Base-by-base conservation (phyloP, 53 echinoderm and acorn worm species). In the Astropecten irregularis region DNA sequence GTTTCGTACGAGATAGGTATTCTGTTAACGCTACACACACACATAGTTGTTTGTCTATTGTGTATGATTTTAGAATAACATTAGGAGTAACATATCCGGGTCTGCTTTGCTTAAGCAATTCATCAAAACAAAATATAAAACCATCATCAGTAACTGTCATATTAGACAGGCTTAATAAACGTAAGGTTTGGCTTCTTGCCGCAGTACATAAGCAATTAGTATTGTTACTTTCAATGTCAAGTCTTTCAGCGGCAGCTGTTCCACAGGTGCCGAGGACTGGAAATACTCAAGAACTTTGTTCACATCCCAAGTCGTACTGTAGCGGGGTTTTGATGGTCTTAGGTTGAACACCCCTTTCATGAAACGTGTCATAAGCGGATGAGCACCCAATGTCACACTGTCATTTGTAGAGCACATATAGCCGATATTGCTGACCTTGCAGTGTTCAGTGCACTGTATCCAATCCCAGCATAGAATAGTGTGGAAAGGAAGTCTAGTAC, bases 401-500 rank as follows among this genome's bases (percentile, higher is more conserved):
- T n/a, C n/a, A n/a, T n/a, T n/a, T n/a, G n/a, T n/a, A n/a, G n/a
- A n/a, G n/a, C n/a, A n/a, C n/a, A 84, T n/a, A n/a, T 28, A 9
- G 70, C 84, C 30, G 72, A 84, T 27, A 84, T 29, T 49, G 73
- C 68, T 11, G 79, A 77, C 42, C 87, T 49, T 23, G n/a, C n/a
- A n/a, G n/a, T n/a, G n/a, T n/a, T n/a, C n/a, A n/a, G n/a, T n/a
- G n/a, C n/a, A n/a, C n/a, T n/a, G n/a, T n/a, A n/a, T n/a, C n/a
- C n/a, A n/a, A n/a, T n/a, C n/a, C n/a, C n/a, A n/a, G n/a, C n/a
- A n/a, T n/a, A n/a, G n/a, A n/a, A n/a, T n/a, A n/a, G n/a, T n/a
- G 77, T 69, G n/a, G 77, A 67, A 22, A 79, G 49, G 29, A 79
- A 79, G 21, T 87, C 79, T 27, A 87, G 16, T 9, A 79, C 63